Conservation (phyloP, 2,888 invertebrate species). For the Hololepta plana region DNA sequence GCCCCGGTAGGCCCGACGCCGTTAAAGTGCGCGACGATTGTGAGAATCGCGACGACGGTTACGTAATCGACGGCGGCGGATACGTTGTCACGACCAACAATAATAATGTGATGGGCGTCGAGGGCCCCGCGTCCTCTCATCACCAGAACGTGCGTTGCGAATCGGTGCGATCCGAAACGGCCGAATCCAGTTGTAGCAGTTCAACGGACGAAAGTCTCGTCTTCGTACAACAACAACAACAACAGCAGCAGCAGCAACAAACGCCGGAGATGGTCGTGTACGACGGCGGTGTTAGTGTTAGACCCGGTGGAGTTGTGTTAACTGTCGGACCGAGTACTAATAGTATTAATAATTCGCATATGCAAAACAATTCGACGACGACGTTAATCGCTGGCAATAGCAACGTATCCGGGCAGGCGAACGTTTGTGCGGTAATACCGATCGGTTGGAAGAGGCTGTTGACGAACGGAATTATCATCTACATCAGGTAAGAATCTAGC, state of each 20-base stretch:
- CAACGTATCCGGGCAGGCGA: slow-evolving; percentile 14
- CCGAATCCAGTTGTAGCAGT: slow-evolving; percentile 37
- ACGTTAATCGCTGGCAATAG: slow-evolving; percentile 5
- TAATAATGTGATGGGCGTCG: slow-evolving; percentile 21
- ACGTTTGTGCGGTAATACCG: slow-evolving; percentile 42
- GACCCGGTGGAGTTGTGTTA: slow-evolving; percentile 22
- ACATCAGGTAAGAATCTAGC: slow-evolving; percentile 49
- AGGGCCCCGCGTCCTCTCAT: slow-evolving; percentile 18
- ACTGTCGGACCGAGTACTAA: slow-evolving; percentile 23
- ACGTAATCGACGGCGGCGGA: slow-evolving; percentile 13
- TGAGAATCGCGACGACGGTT: slow-evolving; percentile 18
- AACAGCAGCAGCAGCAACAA: slow-evolving; percentile 12
- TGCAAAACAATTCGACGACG: no score
- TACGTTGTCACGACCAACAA: slow-evolving; percentile 12
- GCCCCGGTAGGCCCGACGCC: slow-evolving; percentile 16
- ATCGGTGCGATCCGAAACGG: slow-evolving; percentile 38
- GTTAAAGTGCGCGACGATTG: slow-evolving; percentile 19
- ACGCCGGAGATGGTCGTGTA: slow-evolving; percentile 21
- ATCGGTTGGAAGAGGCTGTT: slow-evolving; percentile 61
- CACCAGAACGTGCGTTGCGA: slow-evolving; percentile 31
- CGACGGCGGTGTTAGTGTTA: slow-evolving; percentile 25
- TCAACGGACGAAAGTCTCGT: slow-evolving; percentile 25
- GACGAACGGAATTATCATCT: slow-evolving; percentile 54
- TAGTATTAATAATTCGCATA: no score
- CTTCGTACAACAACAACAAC: slow-evolving; percentile 16